A percentile compares a stretch with the other conserved stretches of the same genome.
Evolutionary conservation across 2,113 vertebrate genomes (phyloP).

Genomic region (Gymnarchus niloticus): DNA sequence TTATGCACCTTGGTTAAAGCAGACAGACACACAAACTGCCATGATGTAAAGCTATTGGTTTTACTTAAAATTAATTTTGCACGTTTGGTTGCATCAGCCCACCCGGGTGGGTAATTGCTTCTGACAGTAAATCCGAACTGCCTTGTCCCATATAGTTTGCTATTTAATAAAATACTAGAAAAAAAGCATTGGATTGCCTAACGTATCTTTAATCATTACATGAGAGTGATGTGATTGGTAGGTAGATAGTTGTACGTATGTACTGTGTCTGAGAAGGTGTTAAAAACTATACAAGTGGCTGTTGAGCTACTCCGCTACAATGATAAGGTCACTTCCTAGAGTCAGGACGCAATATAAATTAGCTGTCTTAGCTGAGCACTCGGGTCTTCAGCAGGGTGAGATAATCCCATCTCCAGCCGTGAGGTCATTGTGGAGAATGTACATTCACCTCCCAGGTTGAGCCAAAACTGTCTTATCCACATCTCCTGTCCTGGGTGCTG

Average conservation of each 20-base stretch:
- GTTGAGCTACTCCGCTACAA: background rate
- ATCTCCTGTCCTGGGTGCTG: background rate
- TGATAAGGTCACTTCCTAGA: constrained; percentile 7
- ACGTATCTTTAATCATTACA: background rate
- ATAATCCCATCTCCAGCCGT: background rate
- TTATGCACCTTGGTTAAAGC: background rate
- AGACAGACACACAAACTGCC: background rate
- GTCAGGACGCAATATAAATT: constrained; percentile 1
- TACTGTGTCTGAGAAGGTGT: background rate
- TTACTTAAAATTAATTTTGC: no score
- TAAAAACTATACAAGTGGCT: background rate
- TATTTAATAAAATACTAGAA: background rate
- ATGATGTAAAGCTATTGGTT: background rate
- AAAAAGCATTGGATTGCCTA: background rate
- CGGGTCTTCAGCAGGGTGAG: background rate
- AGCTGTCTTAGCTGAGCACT: background rate
- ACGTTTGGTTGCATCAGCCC: background rate
- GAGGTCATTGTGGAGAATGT: background rate
- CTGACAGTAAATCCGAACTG: background rate
- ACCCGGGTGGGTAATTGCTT: background rate
- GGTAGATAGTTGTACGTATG: background rate
- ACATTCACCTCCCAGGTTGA: background rate
- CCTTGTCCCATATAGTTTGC: background rate
- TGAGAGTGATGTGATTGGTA: background rate
- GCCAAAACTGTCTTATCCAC: background rate